phyloP scores from a whole-genome alignment of 2,797 vertebrate genomes.

The Micromesistius poutassou region DNA sequence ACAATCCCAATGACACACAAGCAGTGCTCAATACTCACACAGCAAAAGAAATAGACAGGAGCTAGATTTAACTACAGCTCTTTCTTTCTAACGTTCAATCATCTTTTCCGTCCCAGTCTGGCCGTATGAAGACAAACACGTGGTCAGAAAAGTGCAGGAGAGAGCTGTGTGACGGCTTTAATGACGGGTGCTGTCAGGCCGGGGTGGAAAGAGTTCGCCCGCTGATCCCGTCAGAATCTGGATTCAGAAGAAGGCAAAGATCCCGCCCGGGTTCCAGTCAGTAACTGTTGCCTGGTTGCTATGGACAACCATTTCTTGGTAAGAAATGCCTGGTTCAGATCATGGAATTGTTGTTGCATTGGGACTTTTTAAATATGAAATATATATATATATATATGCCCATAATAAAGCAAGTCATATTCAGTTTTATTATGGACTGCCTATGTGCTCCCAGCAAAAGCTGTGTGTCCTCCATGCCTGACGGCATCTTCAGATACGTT shows the following conservation, averaged over 20 bases:
- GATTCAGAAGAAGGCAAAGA: slow-evolving; percentile 35
- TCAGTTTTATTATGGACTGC: too few relatives aligned
- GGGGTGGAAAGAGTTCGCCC: slow-evolving; percentile 20
- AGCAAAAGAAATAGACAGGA: neutral
- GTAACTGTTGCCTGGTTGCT: neutral
- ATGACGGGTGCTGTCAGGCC: slow-evolving; percentile 20
- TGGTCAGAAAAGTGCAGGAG: slow-evolving; percentile 22
- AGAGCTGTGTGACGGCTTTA: slow-evolving; percentile 30
- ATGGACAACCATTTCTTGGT: neutral
- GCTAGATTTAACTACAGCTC: slow-evolving; percentile 1
- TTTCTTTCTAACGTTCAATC: slow-evolving; percentile 17
- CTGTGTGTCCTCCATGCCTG: neutral
- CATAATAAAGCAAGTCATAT: neutral
- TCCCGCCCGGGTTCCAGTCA: neutral
- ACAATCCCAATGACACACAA: neutral
- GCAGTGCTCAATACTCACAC: neutral
- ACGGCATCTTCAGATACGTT: neutral
- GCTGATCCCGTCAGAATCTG: slow-evolving; percentile 42
- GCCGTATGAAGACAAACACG: slow-evolving; percentile 26
- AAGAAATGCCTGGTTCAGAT: neutral
- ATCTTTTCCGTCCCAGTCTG: neutral
- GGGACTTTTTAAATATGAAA: neutral
- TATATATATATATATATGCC: neutral
- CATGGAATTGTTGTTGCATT: slow-evolving; percentile 5
- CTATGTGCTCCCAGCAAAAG: too few relatives aligned